Evolutionary conservation across 2,797 vertebrate genomes (phyloP).

Genomic region (Manis javanica): DNA sequence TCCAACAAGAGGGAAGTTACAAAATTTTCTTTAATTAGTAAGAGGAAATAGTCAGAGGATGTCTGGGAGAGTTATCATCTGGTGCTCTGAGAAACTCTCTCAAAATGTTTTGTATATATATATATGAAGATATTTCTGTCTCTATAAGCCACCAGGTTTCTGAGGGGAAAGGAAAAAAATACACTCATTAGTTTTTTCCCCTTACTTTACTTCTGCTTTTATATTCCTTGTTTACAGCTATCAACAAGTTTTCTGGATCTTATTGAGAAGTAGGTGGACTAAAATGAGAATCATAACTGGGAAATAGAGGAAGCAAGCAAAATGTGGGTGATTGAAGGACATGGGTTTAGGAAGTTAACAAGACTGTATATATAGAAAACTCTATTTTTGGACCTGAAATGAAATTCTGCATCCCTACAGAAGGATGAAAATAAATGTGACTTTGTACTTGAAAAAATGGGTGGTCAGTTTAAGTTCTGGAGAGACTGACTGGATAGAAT

Average conservation of each 20-base stretch:
- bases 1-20: not conserved
- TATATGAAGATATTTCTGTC: not conserved
- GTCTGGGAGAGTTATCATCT: not conserved
- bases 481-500: not conserved
- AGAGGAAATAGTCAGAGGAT: not conserved
- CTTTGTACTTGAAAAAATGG: constrained; percentile 35
- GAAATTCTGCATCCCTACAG: not conserved
- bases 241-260: not conserved
- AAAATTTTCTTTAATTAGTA: not conserved
- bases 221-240: not conserved
- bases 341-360: constrained; percentile 23
- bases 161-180: not conserved
- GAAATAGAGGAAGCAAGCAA: not conserved
- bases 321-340: not conserved
- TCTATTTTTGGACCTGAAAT: not conserved
- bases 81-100: not conserved
- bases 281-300: not conserved
- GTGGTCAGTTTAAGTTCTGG: not conserved
- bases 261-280: not conserved
- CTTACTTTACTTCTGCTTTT: not conserved
- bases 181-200: not conserved
- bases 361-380: not conserved
- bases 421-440: not conserved
- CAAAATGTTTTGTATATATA: not conserved
- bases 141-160: not conserved